Percentiles rank a stretch among this genome's conserved stretches.
Evolutionary conservation across 1,140 invertebrate genomes (phyloP).

Genomic region (Platyscapa corneri): DNA sequence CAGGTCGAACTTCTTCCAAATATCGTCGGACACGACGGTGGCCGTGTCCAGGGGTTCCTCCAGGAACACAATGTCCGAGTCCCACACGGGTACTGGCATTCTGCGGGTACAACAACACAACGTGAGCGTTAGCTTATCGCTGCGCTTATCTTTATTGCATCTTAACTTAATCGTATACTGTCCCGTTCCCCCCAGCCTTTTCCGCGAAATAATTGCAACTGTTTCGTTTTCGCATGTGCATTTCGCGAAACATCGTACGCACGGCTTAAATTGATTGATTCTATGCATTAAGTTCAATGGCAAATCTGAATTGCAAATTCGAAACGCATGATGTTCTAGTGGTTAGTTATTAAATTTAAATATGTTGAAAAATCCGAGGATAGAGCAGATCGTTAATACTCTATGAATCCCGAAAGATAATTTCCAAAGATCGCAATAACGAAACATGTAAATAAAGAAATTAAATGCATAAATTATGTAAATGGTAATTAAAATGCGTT

Average conservation of each 20-base stretch:
- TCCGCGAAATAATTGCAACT: no score
- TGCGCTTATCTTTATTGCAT: not conserved
- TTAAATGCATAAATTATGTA: constrained; percentile 15
- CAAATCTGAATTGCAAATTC: constrained; percentile 15
- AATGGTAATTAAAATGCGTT: not conserved
- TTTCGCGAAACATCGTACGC: no score
- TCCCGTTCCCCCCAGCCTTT: no score
- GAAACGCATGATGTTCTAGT: not conserved
- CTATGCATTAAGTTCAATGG: not conserved
- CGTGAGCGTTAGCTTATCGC: not conserved
- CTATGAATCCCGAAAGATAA: not conserved
- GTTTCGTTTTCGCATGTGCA: no score
- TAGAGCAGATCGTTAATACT: no score
- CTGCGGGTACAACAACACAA: constrained; percentile 4
- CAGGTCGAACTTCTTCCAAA: constrained; percentile 76
- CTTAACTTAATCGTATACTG: no score
- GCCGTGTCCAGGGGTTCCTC: constrained; percentile 57
- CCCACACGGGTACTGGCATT: constrained; percentile 63
- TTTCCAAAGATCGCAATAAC: not conserved
- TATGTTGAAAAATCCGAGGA: not conserved
- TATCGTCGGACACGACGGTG: constrained; percentile 69
- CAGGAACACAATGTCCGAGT: constrained; percentile 54
- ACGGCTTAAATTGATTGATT: no score
- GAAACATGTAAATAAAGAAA: constrained; percentile 7
- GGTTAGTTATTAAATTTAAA: constrained; percentile 6